Base-by-base conservation (phyloP, 2,888 invertebrate genomes). In the Melanotus villosus region DNA sequence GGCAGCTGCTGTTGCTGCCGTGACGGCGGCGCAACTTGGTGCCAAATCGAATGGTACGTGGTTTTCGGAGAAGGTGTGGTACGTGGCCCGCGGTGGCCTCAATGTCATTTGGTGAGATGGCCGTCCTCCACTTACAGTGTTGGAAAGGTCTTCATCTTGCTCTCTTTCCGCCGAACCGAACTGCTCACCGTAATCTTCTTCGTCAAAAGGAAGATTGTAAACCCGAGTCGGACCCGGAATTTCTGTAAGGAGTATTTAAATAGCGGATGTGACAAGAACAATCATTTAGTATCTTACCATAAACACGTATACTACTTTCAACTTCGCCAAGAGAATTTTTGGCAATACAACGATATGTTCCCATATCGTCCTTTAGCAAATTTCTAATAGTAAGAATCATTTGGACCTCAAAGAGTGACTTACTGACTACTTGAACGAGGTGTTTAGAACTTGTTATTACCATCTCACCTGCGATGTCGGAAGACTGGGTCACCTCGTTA, bases 311-410 rank as follows among this genome's bases (percentile, higher is more conserved):
- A 80, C 91, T 92, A 85, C 94, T 94, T 82, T 96, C 95, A 16
- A 94, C 94, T 83, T 95, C 95, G 0, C 96, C 96, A 1, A 96
- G 87, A 0, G 93, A 93, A 84, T 94, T 95, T 83, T 94, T 94
- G 26, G 95, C 95, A 68, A 94, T 92, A 82, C 96, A 96, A 58
- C 91, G 87, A 85, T 96, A 96, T 0, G 92, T 92, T 21, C 96
- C 95, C 6, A 93, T 90, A 81, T 95, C 95, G 32, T 89, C 88
- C 67, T 89, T 86, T 72, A 92, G 91, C 75, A 96, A 88, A 77
- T 90, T 89, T 47, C 92, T 88, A 73, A 96, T 92, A 58, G 90
- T 92, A 79, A 96, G 88, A 50, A 89, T 88, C 95, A 96, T 95
- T 77, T 90, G 90, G 36, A 92, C 91, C 85, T 95, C 94, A 83